These are phyloP conservation scores for Trachythela sp. DNA, from an alignment of 64 coral and sea anemone genomes.

Conservation along the genomic window DNA sequence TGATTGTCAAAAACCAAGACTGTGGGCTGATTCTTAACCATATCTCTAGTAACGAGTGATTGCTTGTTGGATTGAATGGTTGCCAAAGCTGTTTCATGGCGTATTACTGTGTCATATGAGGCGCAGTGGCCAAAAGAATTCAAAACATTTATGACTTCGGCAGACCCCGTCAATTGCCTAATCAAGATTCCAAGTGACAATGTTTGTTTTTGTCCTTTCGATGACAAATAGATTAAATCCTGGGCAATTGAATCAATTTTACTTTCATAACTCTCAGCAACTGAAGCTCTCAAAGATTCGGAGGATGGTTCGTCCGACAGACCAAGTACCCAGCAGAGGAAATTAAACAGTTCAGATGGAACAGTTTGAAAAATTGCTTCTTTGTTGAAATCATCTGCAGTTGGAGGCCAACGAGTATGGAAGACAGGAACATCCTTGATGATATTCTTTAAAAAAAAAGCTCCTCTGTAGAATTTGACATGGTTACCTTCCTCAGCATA, in stretches of 20 bases:
- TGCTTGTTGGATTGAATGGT: not conserved
- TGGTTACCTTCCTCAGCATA: not conserved
- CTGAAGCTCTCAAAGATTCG: not conserved
- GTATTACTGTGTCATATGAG: not conserved
- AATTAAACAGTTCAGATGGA: constrained; percentile 20
- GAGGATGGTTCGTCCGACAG: not conserved
- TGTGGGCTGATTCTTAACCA: constrained; percentile 13
- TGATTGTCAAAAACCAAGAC: constrained; percentile 8
- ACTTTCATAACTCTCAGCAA: constrained; percentile 1
- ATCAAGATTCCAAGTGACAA: constrained; percentile 2
- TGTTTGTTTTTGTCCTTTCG: constrained; percentile 22
- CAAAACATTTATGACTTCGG: not conserved
- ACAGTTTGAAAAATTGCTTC: not conserved
- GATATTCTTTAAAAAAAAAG: constrained; percentile 22
- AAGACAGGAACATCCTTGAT: constrained; percentile 11
- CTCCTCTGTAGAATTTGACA: not conserved
- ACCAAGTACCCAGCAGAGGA: constrained; percentile 1
- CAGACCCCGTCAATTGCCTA: not conserved
- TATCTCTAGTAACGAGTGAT: not conserved
- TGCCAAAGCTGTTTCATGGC: not conserved
- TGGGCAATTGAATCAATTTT: constrained; percentile 19
- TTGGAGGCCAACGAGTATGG: not conserved
- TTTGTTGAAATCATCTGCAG: constrained; percentile 11
- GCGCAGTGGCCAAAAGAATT: constrained; percentile 24
- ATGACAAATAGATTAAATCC: constrained; percentile 25